These are phyloP conservation scores for Drosophila crucigera DNA, from an alignment of 2,888 invertebrate genomes.

Conservation along the genomic window DNA sequence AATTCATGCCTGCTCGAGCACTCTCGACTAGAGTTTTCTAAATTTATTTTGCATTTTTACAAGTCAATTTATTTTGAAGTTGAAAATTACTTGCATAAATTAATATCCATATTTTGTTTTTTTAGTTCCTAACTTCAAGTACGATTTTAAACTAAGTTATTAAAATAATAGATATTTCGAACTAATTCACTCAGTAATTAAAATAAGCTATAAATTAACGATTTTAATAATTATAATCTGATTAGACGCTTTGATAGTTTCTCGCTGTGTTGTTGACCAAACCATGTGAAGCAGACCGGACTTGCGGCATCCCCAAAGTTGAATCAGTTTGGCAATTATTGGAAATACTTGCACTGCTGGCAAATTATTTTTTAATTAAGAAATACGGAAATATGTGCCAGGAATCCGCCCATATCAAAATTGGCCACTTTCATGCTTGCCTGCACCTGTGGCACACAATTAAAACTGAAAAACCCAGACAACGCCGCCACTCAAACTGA, in stretches of 20 bases:
- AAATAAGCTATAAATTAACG: not conserved
- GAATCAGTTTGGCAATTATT: constrained; percentile 63
- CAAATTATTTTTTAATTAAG: constrained; percentile 72
- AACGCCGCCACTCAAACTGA: constrained; percentile 31
- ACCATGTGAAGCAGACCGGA: not conserved
- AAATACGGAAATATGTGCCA: constrained; percentile 53
- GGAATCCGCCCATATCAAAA: constrained; percentile 2
- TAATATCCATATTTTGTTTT: not conserved
- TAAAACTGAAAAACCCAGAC: constrained; percentile 53
- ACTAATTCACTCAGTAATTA: not conserved
- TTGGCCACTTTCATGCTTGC: constrained; percentile 73
- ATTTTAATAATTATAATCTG: not conserved
- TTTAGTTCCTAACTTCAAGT: not conserved
- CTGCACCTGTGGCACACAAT: constrained; percentile 72
- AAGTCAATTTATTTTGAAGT: not conserved
- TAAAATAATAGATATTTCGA: not conserved
- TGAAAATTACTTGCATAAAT: not conserved
- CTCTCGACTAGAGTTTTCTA: not conserved
- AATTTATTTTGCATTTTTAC: not conserved
- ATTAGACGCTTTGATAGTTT: not conserved
- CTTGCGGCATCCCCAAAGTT: constrained; percentile 22
- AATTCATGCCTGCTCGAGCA: not conserved
- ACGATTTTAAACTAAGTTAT: not conserved
- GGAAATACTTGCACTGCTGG: constrained; percentile 41
- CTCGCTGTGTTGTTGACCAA: constrained; percentile 1